Conservation (phyloP, 2,113 vertebrate genomes). For the Hirundichthys speculiger region DNA sequence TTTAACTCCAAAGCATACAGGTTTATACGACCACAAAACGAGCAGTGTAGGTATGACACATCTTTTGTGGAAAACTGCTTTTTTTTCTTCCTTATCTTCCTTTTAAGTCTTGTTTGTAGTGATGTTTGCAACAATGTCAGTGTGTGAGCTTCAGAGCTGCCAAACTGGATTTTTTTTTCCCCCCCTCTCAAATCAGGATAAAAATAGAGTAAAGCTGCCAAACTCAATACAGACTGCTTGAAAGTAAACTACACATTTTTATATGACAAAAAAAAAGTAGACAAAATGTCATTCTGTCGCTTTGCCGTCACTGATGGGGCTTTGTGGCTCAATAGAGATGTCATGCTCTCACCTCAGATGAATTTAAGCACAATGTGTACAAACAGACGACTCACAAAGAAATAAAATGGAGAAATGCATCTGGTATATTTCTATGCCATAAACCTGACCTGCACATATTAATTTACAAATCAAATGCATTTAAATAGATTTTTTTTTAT, state of each 20-base stretch:
- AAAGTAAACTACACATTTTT: constrained; percentile 26
- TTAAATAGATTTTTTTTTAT: not conserved
- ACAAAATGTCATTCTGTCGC: constrained; percentile 16
- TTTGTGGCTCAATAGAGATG: constrained; percentile 16
- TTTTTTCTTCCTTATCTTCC: not conserved
- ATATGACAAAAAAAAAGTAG: constrained; percentile 38
- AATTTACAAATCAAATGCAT: no score
- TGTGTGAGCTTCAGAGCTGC: not conserved
- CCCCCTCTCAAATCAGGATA: not conserved
- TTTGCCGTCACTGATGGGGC: no score
- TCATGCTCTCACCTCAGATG: not conserved
- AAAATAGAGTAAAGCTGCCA: constrained; percentile 29
- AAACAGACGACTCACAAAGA: no score
- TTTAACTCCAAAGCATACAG: no score
- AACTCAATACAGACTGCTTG: constrained; percentile 13
- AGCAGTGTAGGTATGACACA: not conserved
- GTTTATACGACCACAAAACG: not conserved
- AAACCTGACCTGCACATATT: no score
- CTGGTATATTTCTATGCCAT: no score
- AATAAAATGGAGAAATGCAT: no score
- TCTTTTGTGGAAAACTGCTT: no score
- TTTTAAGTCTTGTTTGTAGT: not conserved
- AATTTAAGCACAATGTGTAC: no score
- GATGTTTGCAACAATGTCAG: not conserved
- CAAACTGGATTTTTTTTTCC: not conserved